These are phyloP conservation scores for Drosophila multiciliata DNA, from an alignment of 2,888 invertebrate species.

Conservation along the genomic window DNA sequence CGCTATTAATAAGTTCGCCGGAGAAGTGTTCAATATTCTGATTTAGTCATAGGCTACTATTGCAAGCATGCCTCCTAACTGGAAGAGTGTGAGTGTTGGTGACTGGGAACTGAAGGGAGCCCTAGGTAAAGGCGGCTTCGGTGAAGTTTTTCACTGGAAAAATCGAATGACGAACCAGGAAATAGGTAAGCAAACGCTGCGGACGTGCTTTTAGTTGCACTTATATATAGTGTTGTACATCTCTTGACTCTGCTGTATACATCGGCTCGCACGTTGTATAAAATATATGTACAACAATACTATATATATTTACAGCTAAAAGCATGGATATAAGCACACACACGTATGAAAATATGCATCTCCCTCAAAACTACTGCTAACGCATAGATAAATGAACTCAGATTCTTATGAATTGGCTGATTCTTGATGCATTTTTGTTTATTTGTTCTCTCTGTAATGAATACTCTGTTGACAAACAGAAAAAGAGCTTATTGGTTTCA, in stretches of 20 bases:
- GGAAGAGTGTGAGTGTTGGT: conserved; percentile 19
- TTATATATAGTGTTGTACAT: conserved; percentile 12
- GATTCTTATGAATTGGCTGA: conserved; percentile 50
- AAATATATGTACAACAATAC: conserved; percentile 5
- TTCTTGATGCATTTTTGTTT: conserved; percentile 32
- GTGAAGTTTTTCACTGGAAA: conserved; percentile 90
- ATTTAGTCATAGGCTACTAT: conserved; percentile 1
- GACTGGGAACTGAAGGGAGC: conserved; percentile 86
- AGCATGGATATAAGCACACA: no score
- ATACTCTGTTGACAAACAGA: not conserved
- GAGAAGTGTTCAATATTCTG: not conserved
- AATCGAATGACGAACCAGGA: conserved; percentile 87
- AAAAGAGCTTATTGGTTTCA: not conserved
- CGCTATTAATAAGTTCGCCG: conserved; percentile 40
- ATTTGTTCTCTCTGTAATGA: conserved; percentile 2
- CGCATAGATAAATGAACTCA: not conserved
- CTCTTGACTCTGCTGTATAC: conserved; percentile 15
- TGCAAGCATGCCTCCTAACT: conserved; percentile 16
- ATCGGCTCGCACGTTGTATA: conserved; percentile 12
- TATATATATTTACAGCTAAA: no score
- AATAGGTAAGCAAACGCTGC: conserved; percentile 85
- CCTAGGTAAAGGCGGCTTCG: conserved; percentile 91
- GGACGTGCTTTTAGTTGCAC: conserved; percentile 24
- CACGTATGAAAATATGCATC: no score
- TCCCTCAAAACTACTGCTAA: not conserved